phyloP scores from a whole-genome alignment of 2,113 vertebrate species.

The Sceloporus undulatus region DNA sequence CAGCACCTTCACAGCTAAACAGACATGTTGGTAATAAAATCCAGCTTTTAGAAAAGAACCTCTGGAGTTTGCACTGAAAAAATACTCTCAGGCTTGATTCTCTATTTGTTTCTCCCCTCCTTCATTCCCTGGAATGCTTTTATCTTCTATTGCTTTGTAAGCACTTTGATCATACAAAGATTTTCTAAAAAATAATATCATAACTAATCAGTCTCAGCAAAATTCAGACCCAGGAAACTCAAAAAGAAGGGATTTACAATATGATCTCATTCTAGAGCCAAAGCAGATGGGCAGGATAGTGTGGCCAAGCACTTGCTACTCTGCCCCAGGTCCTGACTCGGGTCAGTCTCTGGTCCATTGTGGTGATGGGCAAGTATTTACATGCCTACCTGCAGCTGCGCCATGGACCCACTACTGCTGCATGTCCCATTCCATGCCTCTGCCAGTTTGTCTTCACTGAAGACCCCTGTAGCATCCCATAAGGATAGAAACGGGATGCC shows the following conservation, averaged over 20 bases:
- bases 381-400: too few relatives aligned
- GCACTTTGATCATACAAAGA: conserved; percentile 59
- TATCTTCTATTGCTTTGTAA: conserved; percentile 45
- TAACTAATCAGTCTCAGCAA: conserved; percentile 37
- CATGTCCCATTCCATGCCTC: too few relatives aligned
- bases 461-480: too few relatives aligned
- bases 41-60: conserved; percentile 62
- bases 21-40: conserved; percentile 61
- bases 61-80: conserved; percentile 49
- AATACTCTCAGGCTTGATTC: conserved; percentile 56
- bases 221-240: conserved; percentile 52
- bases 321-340: too few relatives aligned
- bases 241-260: conserved; percentile 46
- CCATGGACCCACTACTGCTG: too few relatives aligned
- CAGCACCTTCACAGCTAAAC: conserved; percentile 12
- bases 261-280: too few relatives aligned
- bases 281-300: too few relatives aligned
- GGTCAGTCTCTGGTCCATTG: too few relatives aligned
- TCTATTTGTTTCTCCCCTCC: conserved; percentile 3
- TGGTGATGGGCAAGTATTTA: too few relatives aligned
- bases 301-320: too few relatives aligned
- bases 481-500: too few relatives aligned
- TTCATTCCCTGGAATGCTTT: conserved; percentile 67
- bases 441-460: too few relatives aligned
- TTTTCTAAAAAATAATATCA: conserved; percentile 31